Evolutionary conservation across 2,888 invertebrate genomes (phyloP), one percentile per base, ranked within the genome.

Genomic region (Lasioglossum villosulum): DNA sequence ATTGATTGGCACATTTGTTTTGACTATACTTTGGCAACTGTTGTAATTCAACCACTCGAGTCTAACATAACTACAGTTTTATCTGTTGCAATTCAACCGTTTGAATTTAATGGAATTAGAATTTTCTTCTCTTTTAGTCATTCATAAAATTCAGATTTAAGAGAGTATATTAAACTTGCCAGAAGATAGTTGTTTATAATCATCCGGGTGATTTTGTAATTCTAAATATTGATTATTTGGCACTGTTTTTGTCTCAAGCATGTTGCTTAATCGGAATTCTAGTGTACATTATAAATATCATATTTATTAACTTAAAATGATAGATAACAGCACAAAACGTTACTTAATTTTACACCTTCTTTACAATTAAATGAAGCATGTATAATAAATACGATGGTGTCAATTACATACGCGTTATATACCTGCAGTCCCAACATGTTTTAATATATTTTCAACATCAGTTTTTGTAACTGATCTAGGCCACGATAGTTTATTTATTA

Each of bases 401-500:
- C 5, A 39, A 14, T 39, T 5, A 27, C 27, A 73, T 16, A 39
- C 27, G 30, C 10, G 42, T 63, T 75, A 66, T 23, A 66, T 84
- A 80, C 84, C 0, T 19, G 0, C 0, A 27, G 16, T 19, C 0
- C 10, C 0, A 34, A 85, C 75, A 6, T 10, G 2, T 0, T 45
- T 0, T 42, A 76, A 39, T 42, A 84, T 16, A 14, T 30, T 42
- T 63, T 63, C 39, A 4, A 84, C 48, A 23, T 76, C 4, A 16
- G 12, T 30, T 63, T 10, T 76, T 0, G 0, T 0, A 39, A 59
- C 5, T n/a, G 4, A 48, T 2, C 66, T 39, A 6, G 0, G 16
- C n/a, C 10, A 3, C 1, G 73, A 14, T 16, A 27, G 16, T 63
- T 8, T 3, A 10, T 37, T 0, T 1, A 1, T 23, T 19, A 23